A percentile compares a stretch with the other conserved stretches of the same genome.
These are phyloP conservation scores for Diogma glabrata DNA, from an alignment of 2,888 invertebrate genomes.

Conservation along the genomic window DNA sequence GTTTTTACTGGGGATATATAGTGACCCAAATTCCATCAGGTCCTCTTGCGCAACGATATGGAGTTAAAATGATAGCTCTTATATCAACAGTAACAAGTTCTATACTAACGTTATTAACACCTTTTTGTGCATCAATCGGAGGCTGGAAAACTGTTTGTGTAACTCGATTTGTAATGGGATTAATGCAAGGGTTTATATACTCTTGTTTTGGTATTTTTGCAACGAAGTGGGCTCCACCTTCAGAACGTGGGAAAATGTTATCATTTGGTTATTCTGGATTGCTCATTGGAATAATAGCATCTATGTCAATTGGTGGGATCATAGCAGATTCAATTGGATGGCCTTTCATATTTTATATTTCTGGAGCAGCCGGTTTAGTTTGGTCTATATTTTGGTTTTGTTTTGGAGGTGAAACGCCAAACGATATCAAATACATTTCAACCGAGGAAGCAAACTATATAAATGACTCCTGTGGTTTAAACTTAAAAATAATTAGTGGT, in stretches of 20 bases:
- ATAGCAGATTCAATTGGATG: conserved; percentile 51
- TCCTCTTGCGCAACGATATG: conserved; percentile 57
- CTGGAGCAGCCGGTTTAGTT: conserved; percentile 40
- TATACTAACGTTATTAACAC: conserved; percentile 51
- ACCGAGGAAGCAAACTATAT: too few relatives aligned
- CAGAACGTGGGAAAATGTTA: conserved; percentile 48
- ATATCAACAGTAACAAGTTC: conserved; percentile 43
- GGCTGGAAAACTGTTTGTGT: conserved; percentile 50
- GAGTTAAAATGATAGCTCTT: conserved; percentile 56
- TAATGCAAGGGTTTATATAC: conserved; percentile 60
- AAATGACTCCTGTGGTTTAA: too few relatives aligned
- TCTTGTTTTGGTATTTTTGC: conserved; percentile 60
- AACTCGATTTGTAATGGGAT: conserved; percentile 59
- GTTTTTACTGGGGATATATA: conserved; percentile 73
- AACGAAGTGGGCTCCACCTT: conserved; percentile 58
- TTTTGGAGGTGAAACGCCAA: too few relatives aligned
- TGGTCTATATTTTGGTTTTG: conserved; percentile 44
- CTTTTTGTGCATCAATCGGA: conserved; percentile 49
- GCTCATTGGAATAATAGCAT: conserved; percentile 54
- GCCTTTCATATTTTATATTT: conserved; percentile 54
- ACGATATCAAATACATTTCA: too few relatives aligned
- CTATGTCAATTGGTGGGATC: conserved; percentile 49
- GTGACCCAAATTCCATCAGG: conserved; percentile 60
- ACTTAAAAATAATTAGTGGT: too few relatives aligned
- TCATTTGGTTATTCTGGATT: conserved; percentile 48